A percentile compares a stretch with the other conserved stretches of the same genome.
These are phyloP conservation scores for Bimastos eiseni DNA, from an alignment of 2,888 invertebrate species.

Conservation along the genomic window DNA sequence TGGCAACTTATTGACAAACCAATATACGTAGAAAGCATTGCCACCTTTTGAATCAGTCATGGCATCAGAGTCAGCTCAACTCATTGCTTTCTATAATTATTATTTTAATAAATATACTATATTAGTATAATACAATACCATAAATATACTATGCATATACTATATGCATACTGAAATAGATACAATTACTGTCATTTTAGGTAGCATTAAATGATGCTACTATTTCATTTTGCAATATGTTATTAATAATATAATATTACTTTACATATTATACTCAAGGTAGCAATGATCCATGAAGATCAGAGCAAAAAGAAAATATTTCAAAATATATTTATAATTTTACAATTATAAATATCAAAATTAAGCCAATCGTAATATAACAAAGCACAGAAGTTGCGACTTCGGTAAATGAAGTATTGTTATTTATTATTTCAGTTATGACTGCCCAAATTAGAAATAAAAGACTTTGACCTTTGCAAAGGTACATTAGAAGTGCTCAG, in stretches of 20 bases:
- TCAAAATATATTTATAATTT: background rate
- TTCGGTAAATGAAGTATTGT: background rate
- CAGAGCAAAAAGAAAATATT: background rate
- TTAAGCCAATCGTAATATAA: background rate
- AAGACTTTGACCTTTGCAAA: background rate
- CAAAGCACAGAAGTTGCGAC: background rate
- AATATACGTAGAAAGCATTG: background rate
- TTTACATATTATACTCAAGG: background rate
- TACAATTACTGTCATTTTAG: no score
- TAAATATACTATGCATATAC: no score
- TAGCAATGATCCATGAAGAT: background rate
- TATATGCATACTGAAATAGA: background rate
- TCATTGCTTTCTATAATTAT: background rate
- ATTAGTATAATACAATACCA: no score
- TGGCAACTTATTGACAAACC: background rate
- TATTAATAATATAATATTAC: background rate
- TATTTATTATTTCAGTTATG: background rate
- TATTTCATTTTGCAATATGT: background rate
- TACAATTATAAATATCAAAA: background rate
- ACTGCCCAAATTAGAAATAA: background rate
- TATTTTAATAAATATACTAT: no score
- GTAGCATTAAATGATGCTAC: background rate
- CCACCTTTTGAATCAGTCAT: background rate
- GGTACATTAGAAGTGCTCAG: background rate
- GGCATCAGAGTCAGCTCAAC: background rate